phyloP scores from a whole-genome alignment of 2,888 invertebrate species.

The Lamproptera curius region DNA sequence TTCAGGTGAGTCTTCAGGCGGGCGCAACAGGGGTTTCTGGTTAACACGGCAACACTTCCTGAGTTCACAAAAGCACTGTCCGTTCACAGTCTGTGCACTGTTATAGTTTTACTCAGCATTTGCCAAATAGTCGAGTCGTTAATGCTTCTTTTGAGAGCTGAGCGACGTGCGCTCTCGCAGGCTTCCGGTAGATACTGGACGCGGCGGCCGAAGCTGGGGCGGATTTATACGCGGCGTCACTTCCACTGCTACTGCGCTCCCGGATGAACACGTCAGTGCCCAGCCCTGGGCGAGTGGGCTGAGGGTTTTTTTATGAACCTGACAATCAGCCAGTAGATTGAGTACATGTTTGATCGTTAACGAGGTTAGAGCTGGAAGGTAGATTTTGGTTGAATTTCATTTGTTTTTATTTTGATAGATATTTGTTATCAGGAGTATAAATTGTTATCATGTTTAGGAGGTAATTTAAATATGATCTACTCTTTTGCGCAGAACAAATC shows the following conservation, averaged over 20 bases:
- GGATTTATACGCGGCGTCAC: conserved; percentile 65
- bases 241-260: conserved; percentile 53
- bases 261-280: conserved; percentile 52
- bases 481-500: too few species aligned
- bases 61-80: conserved; percentile 63
- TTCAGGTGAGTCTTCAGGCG: conserved; percentile 54
- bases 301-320: too few species aligned
- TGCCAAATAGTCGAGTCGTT: too few species aligned
- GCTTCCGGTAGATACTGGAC: conserved; percentile 58
- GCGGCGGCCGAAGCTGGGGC: conserved; percentile 52
- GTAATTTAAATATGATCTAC: background rate
- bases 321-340: too few species aligned
- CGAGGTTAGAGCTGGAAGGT: background rate
- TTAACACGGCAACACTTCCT: conserved; percentile 70
- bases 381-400: background rate
- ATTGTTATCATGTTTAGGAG: background rate
- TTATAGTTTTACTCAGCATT: conserved; percentile 55
- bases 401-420: background rate
- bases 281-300: conserved; percentile 15
- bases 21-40: conserved; percentile 63
- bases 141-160: too few species aligned
- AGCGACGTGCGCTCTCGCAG: conserved; percentile 42
- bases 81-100: conserved; percentile 50
- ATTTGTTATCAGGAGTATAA: background rate
- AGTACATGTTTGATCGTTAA: conserved; percentile 1